A percentile compares a stretch with the other conserved stretches of the same genome.
phyloP scores from a whole-genome alignment of 2,888 invertebrate genomes.

The Phytoseiulus persimilis region DNA sequence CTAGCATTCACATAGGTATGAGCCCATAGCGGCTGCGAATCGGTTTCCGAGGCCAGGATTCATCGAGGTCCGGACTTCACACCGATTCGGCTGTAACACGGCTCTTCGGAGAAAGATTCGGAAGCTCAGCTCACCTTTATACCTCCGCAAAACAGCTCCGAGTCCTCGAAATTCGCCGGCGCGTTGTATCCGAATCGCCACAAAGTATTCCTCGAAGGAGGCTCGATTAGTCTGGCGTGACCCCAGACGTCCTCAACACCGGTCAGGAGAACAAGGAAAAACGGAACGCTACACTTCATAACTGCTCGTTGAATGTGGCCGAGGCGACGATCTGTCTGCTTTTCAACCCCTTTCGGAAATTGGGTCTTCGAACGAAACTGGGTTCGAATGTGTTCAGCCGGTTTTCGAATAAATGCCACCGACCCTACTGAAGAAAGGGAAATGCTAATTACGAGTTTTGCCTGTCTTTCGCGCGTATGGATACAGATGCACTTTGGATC shows the following conservation, averaged over 20 bases:
- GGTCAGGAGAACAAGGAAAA: background rate
- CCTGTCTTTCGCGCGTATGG: background rate
- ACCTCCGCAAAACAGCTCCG: slow-evolving; percentile 29
- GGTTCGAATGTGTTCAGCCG: background rate
- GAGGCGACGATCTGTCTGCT: background rate
- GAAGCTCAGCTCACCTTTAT: background rate
- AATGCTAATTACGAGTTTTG: background rate
- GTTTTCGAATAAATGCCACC: background rate
- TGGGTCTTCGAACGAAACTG: background rate
- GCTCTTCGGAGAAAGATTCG: too few relatives aligned
- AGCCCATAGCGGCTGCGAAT: too few relatives aligned
- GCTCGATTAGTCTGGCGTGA: slow-evolving; percentile 28
- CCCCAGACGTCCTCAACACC: background rate
- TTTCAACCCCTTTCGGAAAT: background rate
- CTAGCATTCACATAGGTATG: background rate
- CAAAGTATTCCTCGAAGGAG: slow-evolving; percentile 24
- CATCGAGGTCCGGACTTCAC: too few relatives aligned
- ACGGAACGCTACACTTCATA: background rate
- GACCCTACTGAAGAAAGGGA: background rate
- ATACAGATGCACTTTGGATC: background rate
- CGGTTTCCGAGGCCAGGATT: too few relatives aligned
- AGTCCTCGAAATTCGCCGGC: slow-evolving; percentile 20
- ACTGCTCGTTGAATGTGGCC: background rate
- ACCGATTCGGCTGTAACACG: too few relatives aligned
- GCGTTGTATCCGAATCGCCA: slow-evolving; percentile 28